A percentile compares a stretch with the other conserved stretches of the same genome.
These are phyloP conservation scores for Charanyca ferruginea DNA, from an alignment of 2,888 invertebrate species.

Conservation along the genomic window DNA sequence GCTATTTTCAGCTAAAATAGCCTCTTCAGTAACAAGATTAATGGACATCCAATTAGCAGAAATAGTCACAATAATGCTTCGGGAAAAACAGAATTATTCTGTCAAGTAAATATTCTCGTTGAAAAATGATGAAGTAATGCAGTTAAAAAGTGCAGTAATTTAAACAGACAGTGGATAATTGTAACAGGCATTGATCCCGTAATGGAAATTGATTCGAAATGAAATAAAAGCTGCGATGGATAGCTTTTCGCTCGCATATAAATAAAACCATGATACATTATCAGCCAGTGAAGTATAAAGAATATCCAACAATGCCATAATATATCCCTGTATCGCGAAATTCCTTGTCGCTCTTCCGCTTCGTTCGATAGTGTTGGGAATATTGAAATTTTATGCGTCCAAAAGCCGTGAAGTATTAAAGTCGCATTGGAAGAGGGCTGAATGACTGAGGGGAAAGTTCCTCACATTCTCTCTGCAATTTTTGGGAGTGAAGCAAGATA, in stretches of 20 bases:
- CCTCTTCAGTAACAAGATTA: not conserved
- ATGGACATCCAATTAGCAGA: not conserved
- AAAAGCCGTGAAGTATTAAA: constrained; percentile 67
- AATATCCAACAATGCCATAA: constrained; percentile 35
- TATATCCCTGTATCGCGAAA: constrained; percentile 42
- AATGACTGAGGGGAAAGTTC: constrained; percentile 47
- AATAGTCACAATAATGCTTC: not conserved
- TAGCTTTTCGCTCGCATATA: not conserved
- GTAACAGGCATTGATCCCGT: not conserved
- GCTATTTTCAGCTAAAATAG: not conserved
- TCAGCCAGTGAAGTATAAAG: constrained; percentile 15
- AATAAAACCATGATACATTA: constrained; percentile 36
- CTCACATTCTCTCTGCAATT: constrained; percentile 44
- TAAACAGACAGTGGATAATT: constrained; percentile 6
- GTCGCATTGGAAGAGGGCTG: constrained; percentile 52
- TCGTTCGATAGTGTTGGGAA: constrained; percentile 58
- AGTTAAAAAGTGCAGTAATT: not conserved
- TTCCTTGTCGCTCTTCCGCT: constrained; percentile 59
- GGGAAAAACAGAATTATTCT: not conserved
- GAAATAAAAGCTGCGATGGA: not conserved
- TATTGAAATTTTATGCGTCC: constrained; percentile 66
- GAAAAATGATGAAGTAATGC: not conserved
- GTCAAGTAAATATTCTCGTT: not conserved
- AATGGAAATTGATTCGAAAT: not conserved
- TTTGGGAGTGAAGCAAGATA: constrained; percentile 41